Percentiles rank a stretch among this genome's conserved stretches.
Conservation (phyloP, 2,888 invertebrate species). For the Carcina quercana region DNA sequence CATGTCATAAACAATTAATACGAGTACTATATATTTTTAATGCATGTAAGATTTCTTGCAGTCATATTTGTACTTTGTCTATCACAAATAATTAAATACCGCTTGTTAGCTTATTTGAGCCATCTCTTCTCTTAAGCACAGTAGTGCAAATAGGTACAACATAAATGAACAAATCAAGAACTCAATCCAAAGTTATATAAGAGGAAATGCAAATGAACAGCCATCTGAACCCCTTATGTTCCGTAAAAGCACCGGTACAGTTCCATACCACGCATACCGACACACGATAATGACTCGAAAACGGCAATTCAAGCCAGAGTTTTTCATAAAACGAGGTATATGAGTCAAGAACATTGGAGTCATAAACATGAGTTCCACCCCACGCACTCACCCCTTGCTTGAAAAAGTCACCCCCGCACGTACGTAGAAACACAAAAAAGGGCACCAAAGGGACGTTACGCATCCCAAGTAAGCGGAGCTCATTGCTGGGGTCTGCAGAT, state of each 20-base stretch:
- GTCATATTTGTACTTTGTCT: too few relatives aligned
- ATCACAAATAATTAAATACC: too few relatives aligned
- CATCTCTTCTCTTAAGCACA: too few relatives aligned
- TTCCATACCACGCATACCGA: conserved; percentile 35
- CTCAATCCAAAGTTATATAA: too few relatives aligned
- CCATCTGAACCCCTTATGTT: conserved; percentile 25
- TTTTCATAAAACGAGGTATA: conserved; percentile 68
- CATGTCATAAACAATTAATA: too few relatives aligned
- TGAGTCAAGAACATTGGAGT: conserved; percentile 67
- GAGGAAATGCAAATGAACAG: conserved; percentile 35
- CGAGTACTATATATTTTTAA: too few relatives aligned
- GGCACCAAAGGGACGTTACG: conserved; percentile 65
- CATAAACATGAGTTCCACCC: conserved; percentile 65
- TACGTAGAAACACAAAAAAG: conserved; percentile 67
- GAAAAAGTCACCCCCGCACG: conserved; percentile 73
- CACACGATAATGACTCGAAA: conserved; percentile 54
- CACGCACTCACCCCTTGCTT: conserved; percentile 67
- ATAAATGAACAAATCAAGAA: too few relatives aligned
- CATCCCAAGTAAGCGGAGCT: conserved; percentile 68
- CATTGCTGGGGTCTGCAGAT: conserved; percentile 70
- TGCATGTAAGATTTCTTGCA: too few relatives aligned
- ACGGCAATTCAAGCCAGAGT: conserved; percentile 53
- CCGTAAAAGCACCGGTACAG: conserved; percentile 15
- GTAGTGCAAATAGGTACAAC: too few relatives aligned
- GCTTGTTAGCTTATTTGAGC: too few relatives aligned